A percentile compares a stretch with the other conserved stretches of the same genome.
These are phyloP conservation scores for Yponomeuta sedellus DNA, from an alignment of 2,888 invertebrate species.

Conservation along the genomic window DNA sequence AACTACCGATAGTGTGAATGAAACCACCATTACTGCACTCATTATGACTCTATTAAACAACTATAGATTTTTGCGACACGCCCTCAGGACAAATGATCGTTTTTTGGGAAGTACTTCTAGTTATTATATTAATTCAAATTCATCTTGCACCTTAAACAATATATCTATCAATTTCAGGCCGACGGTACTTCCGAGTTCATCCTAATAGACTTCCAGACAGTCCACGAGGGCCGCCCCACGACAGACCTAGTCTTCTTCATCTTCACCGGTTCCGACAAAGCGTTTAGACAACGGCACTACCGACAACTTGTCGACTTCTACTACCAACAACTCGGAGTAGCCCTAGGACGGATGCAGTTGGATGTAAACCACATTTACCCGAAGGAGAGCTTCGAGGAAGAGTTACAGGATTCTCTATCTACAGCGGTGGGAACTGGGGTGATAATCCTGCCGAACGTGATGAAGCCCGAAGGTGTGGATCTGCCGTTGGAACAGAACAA, in stretches of 20 bases:
- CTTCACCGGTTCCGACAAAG: conserved; percentile 44
- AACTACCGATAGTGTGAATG: too few species aligned
- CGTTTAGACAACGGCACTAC: conserved; percentile 40
- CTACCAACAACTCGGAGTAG: conserved; percentile 32
- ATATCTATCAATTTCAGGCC: conserved; percentile 27
- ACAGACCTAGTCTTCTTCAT: conserved; percentile 53
- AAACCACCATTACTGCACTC: too few species aligned
- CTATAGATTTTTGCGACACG: too few species aligned
- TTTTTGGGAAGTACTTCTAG: too few species aligned
- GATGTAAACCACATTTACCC: conserved; percentile 39
- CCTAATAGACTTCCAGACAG: conserved; percentile 49
- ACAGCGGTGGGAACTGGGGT: conserved; percentile 35
- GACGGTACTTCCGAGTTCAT: conserved; percentile 34
- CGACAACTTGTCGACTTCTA: conserved; percentile 34
- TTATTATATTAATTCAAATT: too few species aligned
- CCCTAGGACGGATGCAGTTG: conserved; percentile 33
- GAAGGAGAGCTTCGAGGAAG: conserved; percentile 38
- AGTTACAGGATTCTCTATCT: conserved; percentile 39
- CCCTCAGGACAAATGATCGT: too few species aligned
- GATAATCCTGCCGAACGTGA: conserved; percentile 38
- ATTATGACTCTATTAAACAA: too few species aligned
- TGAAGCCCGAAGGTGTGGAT: conserved; percentile 31
- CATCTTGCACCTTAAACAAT: too few species aligned
- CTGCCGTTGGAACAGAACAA: conserved; percentile 27
- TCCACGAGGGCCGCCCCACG: conserved; percentile 39